Conservation (phyloP, 2,797 vertebrate species). For the Chelmon rostratus region DNA sequence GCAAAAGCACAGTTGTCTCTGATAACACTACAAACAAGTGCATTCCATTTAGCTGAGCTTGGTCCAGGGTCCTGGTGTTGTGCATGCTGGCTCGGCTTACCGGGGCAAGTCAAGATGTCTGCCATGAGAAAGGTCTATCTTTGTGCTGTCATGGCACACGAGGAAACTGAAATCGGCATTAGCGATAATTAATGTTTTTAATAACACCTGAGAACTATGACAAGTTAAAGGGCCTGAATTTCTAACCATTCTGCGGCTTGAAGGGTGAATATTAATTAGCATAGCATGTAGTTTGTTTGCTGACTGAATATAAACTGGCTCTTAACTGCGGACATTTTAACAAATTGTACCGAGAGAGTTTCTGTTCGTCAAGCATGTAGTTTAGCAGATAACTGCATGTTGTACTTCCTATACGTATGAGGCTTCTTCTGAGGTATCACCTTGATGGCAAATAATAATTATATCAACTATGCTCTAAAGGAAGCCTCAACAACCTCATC, state of each 20-base stretch:
- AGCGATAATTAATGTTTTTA: too few relatives aligned
- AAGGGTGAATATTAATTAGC: not conserved
- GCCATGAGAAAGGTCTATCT: too few relatives aligned
- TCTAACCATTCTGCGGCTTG: not conserved
- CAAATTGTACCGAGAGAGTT: too few relatives aligned
- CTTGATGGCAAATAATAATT: slow-evolving; percentile 16
- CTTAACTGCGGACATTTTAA: too few relatives aligned
- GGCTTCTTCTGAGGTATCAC: not conserved
- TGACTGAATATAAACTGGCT: not conserved
- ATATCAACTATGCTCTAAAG: slow-evolving; percentile 6
- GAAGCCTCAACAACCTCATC: slow-evolving; percentile 5
- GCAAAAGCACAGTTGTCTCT: not conserved
- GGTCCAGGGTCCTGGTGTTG: too few relatives aligned
- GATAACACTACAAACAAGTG: not conserved
- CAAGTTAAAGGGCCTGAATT: too few relatives aligned
- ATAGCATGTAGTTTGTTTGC: not conserved
- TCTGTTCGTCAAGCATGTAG: not conserved
- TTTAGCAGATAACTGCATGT: not conserved
- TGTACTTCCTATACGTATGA: not conserved
- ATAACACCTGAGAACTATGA: too few relatives aligned
- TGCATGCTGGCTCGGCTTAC: too few relatives aligned
- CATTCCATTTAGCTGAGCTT: not conserved
- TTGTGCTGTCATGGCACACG: too few relatives aligned
- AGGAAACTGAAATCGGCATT: too few relatives aligned
- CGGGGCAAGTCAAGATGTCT: too few relatives aligned